Percentiles rank a stretch among this genome's conserved stretches.
Evolutionary conservation across 2,888 invertebrate species (phyloP).

Genomic region (Anoncus sp.): DNA sequence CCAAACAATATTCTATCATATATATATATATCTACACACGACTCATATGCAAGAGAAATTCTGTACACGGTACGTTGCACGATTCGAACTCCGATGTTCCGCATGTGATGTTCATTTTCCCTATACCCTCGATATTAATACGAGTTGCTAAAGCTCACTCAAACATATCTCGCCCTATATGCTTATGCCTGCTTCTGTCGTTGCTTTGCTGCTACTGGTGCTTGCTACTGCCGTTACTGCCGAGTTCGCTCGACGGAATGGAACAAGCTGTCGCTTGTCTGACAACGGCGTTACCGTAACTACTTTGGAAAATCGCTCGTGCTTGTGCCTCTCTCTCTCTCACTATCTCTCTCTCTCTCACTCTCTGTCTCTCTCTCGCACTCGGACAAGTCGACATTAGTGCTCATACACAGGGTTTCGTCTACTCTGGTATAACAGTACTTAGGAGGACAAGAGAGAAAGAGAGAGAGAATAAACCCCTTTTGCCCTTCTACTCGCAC

Average conservation of each 20-base stretch:
- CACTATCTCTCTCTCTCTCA: conserved; percentile 7
- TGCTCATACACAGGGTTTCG: conserved; percentile 14
- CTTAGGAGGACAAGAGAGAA: conserved; percentile 30
- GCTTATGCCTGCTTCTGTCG: conserved; percentile 29
- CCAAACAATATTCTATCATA: not conserved
- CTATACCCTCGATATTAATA: conserved; percentile 51
- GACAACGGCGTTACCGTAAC: conserved; percentile 59
- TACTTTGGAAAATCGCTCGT: conserved; percentile 53
- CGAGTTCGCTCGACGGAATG: conserved; percentile 43
- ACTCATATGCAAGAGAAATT: conserved; percentile 37
- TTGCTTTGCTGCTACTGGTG: conserved; percentile 28
- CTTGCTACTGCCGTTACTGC: conserved; percentile 42
- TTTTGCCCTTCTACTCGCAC: not conserved
- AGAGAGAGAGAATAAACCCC: conserved; percentile 27
- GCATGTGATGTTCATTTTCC: conserved; percentile 48
- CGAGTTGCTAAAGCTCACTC: conserved; percentile 45
- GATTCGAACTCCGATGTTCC: conserved; percentile 45
- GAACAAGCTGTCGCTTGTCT: conserved; percentile 57
- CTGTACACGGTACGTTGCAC: conserved; percentile 17
- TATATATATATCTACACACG: conserved; percentile 7
- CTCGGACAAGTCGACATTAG: conserved; percentile 29
- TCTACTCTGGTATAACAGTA: conserved; percentile 8
- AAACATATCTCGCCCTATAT: conserved; percentile 49
- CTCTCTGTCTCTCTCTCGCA: not conserved
- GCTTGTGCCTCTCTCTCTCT: conserved; percentile 14